These are phyloP conservation scores for Leptinotarsa lineolata DNA, from an alignment of 1,140 invertebrate genomes.

Conservation along the genomic window DNA sequence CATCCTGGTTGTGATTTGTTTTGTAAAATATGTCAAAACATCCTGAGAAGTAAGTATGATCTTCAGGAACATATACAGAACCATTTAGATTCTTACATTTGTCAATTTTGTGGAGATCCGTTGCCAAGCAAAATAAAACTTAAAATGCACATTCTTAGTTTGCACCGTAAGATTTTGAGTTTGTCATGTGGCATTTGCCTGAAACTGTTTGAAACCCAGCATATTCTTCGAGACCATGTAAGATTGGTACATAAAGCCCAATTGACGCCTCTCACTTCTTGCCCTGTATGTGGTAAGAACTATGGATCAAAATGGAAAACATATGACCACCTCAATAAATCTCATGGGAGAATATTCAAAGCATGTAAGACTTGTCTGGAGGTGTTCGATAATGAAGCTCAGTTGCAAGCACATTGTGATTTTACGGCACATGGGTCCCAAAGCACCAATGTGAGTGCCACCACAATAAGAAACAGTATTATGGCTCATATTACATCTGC, in stretches of 20 bases:
- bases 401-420: conserved; percentile 60
- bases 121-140: conserved; percentile 64
- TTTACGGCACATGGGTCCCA: conserved; percentile 54
- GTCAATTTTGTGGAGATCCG: conserved; percentile 66
- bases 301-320: conserved; percentile 67
- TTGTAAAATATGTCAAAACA: conserved; percentile 61
- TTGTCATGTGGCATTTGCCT: conserved; percentile 65
- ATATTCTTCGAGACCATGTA: conserved; percentile 64
- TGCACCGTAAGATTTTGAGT: conserved; percentile 63
- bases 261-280: conserved; percentile 61
- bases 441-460: background rate
- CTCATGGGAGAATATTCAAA: conserved; percentile 63
- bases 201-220: conserved; percentile 62
- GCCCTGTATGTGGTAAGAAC: conserved; percentile 65
- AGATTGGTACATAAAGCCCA: conserved; percentile 59
- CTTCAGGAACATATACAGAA: conserved; percentile 61
- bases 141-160: conserved; percentile 64
- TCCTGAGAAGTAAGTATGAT: conserved; percentile 63
- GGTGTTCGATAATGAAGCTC: conserved; percentile 61
- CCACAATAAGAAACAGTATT: conserved; percentile 24
- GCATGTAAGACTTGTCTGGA: conserved; percentile 65
- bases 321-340: conserved; percentile 66
- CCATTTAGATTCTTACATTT: conserved; percentile 62
- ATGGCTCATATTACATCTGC: conserved; percentile 31
- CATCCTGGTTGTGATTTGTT: conserved; percentile 64